Evolutionary conservation across 2,113 vertebrate genomes (phyloP), one percentile per base, ranked within the genome.

Genomic region (Bujurquina vittata): DNA sequence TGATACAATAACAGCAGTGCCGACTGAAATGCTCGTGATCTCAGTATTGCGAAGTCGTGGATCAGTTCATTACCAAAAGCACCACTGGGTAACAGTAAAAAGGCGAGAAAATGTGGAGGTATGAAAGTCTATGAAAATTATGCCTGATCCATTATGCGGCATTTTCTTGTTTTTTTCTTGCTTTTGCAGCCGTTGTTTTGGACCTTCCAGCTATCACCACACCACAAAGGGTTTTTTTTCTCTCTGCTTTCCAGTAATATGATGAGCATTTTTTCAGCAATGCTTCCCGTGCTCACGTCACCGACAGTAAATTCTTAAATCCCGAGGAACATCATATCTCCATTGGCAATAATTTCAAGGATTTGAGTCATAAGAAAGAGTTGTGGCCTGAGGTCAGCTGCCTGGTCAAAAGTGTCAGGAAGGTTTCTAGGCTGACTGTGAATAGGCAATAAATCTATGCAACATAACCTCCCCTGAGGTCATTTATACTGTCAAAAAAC

Each of bases 31-130:
- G 46, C 59, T 80, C 46, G 5, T 33, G 26, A 55, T 67, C 79
- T 85, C 61, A 83, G 26, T 59, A 69, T 35, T 82, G 73, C 77
- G 80, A 26, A 49, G 52, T 67, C 57, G 76, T 22, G 3, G 29
- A 83, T 80, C 76, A 54, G 79, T 82, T 78, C 11, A 46, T 83
- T 29, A 49, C 62, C 29, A 80, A 73, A 89, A 60, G 52, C n/a
- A 65, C 4, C 3, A 12, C 1, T 60, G 69, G 55, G 12, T 63
- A 18, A 43, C 59, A 62, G 49, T 65, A 29, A 79, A 76, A 78
- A 55, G 49, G 5, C 52, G 31, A 55, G 49, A 62, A 81, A 84
- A 40, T 43, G 52, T 29, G 33, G 59, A 4, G 31, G 31, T 5
- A 35, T 59, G 72, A 79, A 72, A 56, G 23, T 75, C 56, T 49